phyloP scores from a whole-genome alignment of 2,797 vertebrate genomes.

The Tympanoctomys barrerae region DNA sequence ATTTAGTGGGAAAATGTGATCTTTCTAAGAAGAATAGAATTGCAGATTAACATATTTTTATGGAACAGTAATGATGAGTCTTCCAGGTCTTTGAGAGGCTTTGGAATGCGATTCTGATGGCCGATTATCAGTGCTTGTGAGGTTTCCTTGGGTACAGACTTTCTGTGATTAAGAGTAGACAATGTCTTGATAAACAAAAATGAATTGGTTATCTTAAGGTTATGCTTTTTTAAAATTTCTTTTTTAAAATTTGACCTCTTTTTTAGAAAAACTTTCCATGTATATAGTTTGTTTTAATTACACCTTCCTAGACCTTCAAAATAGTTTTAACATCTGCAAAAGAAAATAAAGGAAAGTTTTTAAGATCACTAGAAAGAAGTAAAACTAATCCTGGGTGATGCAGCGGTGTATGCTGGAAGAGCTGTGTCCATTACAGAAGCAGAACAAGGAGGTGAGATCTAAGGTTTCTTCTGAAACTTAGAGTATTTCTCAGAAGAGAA shows the following conservation, averaged over 20 bases:
- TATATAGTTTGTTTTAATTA: neutral
- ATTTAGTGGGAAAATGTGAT: neutral
- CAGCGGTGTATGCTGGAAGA: neutral
- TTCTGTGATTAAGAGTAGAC: neutral
- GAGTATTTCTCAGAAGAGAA: neutral
- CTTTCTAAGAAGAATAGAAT: neutral
- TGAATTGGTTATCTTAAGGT: neutral
- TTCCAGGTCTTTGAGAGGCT: neutral
- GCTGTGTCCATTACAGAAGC: neutral
- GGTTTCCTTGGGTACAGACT: neutral
- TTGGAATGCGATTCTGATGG: neutral
- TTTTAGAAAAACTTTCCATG: neutral
- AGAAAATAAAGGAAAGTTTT: neutral
- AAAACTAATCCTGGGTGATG: neutral
- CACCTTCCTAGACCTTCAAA: neutral
- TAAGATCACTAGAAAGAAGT: neutral
- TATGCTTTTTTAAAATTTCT: neutral
- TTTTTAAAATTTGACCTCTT: neutral
- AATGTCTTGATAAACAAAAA: neutral
- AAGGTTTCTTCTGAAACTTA: neutral
- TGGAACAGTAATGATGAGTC: neutral
- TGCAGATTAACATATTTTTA: neutral
- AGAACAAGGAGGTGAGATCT: neutral
- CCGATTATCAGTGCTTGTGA: neutral
- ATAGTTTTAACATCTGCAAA: neutral